Evolutionary conservation across 2,797 vertebrate species (phyloP), one percentile per base, ranked within the genome.

Genomic region (Liparis tanakae): DNA sequence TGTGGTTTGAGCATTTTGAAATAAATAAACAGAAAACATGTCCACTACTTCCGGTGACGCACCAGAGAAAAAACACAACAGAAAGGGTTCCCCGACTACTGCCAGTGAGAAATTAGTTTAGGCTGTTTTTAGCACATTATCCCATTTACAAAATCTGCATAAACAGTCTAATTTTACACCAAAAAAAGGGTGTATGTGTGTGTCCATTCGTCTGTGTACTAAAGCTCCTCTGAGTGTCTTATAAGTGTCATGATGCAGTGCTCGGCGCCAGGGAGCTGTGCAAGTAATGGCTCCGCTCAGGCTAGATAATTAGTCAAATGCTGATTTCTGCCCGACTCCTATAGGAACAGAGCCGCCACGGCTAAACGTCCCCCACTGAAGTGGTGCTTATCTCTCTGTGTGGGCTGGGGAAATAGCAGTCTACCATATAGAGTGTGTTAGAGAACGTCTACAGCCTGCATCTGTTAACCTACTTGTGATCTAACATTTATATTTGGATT

Each of bases 291-390:
- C 83, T 74, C 75, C 58, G 67, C 75, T 87, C 76, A 46, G 79
- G 68, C 77, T 80, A 60, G 85, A 85, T 90, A 92, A 93, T 94
- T 90, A 91, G 89, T 86, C 88, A 89, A 90, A 91, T 81, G 79
- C 88, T 87, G 87, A 91, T 86, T 92, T 89, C 70, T 85, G 25
- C 79, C 56, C 44, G 53, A 81, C 88, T 89, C 80, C 85, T 82
- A 68, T 81, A 86, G 85, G 83, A 88, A 65, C 85, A 44, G 70
- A 63, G 69, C 69, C 79, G 83, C 81, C 71, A 66, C 86, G 87
- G 87, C 82, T 87, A 91, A 89, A 88, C 88, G 89, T 84, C 84
- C 84, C 66, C 81, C 59, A 65, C 70, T 85, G 78, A 91, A 91
- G 86, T 78, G 87, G 83, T 88, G 81, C 90, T 93, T 70, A 81